A percentile compares a stretch with the other conserved stretches of the same genome.
phyloP scores from a whole-genome alignment of 1,140 invertebrate genomes.

The Monomorium pharaonis region DNA sequence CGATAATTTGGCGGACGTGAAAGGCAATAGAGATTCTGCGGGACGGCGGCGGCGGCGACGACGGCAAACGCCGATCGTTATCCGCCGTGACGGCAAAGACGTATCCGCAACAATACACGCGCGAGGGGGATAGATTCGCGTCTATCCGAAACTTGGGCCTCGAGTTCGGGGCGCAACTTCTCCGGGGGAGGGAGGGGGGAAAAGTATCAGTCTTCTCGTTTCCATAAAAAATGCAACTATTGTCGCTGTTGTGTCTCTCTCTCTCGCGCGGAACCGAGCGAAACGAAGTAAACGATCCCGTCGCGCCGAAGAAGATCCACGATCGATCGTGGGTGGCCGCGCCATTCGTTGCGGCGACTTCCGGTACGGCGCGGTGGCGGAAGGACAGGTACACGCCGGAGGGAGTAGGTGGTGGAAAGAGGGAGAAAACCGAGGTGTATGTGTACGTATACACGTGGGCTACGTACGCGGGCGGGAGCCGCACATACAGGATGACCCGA shows the following conservation, averaged over 20 bases:
- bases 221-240: neutral
- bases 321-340: slow-evolving; percentile 56
- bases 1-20: slow-evolving; percentile 42
- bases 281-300: slow-evolving; percentile 25
- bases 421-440: neutral
- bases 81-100: neutral
- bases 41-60: no score
- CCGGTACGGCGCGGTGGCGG: slow-evolving; percentile 21
- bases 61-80: slow-evolving; percentile 20
- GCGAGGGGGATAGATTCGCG: neutral
- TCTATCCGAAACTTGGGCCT: neutral
- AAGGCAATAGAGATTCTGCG: neutral
- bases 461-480: neutral
- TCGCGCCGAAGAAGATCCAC: slow-evolving; percentile 38
- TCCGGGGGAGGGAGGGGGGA: neutral
- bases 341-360: slow-evolving; percentile 55
- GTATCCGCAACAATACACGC: neutral
- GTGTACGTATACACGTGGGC: neutral
- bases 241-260: neutral
- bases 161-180: neutral
- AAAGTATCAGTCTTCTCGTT: neutral
- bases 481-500: slow-evolving; percentile 59
- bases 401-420: no score
- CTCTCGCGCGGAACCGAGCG: neutral
- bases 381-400: slow-evolving; percentile 50